Percentiles rank a stretch among this genome's conserved stretches.
Conservation (phyloP, 2,888 invertebrate species). For the Caenorhabditis angaria region DNA sequence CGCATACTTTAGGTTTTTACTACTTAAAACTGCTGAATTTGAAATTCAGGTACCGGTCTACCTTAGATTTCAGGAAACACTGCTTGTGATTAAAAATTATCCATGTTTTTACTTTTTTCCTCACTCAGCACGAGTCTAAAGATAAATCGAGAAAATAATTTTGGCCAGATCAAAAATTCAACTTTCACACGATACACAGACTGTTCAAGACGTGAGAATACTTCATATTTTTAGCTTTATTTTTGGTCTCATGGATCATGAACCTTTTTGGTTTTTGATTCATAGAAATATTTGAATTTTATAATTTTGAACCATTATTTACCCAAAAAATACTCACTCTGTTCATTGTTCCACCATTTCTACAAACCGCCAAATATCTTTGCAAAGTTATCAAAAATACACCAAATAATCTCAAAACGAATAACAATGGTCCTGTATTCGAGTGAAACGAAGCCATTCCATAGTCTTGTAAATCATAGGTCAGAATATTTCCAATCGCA, state of each 20-base stretch:
- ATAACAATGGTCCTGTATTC: constrained; percentile 21
- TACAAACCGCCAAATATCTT: constrained; percentile 23
- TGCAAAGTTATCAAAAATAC: constrained; percentile 27
- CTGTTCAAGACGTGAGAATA: too few species aligned
- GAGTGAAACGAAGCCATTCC: constrained; percentile 21
- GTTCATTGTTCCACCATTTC: constrained; percentile 10
- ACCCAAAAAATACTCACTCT: not conserved
- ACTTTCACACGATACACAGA: too few species aligned
- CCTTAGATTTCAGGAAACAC: too few species aligned
- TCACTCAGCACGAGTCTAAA: too few species aligned
- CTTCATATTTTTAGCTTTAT: not conserved
- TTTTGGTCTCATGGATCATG: not conserved
- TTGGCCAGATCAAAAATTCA: too few species aligned
- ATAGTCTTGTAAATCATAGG: constrained; percentile 13
- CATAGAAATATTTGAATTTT: not conserved
- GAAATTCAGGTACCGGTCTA: too few species aligned
- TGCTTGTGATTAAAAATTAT: too few species aligned
- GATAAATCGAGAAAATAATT: too few species aligned
- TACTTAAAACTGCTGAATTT: too few species aligned
- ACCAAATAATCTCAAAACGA: constrained; percentile 23
- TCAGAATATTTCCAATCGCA: constrained; percentile 10
- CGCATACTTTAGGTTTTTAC: too few species aligned
- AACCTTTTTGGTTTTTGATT: not conserved
- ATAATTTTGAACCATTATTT: not conserved
- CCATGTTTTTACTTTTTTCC: too few species aligned